phyloP scores from a whole-genome alignment of 2,113 vertebrate species.

The Petaurus breviceps region DNA sequence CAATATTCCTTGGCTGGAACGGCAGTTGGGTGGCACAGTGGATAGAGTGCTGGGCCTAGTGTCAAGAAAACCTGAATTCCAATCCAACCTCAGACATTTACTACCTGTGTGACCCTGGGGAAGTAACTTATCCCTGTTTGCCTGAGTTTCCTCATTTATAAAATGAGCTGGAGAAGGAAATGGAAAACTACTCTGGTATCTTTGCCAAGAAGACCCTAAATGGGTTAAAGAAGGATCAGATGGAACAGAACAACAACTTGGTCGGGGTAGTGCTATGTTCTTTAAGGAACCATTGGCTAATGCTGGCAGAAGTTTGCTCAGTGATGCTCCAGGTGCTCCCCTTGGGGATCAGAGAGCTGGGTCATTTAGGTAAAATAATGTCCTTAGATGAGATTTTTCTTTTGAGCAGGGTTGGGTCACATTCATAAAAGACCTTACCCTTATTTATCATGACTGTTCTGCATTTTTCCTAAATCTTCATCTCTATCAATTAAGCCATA shows the following conservation, averaged over 20 bases:
- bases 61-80: neutral
- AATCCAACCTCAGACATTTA: neutral
- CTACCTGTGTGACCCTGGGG: neutral
- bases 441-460: neutral
- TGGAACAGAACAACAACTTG: neutral
- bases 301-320: neutral
- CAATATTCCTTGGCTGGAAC: neutral
- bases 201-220: too few species aligned
- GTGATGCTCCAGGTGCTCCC: neutral
- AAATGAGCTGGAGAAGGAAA: too few species aligned
- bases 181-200: too few species aligned
- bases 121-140: too few species aligned
- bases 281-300: neutral
- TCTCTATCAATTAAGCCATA: neutral
- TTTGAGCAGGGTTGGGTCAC: neutral
- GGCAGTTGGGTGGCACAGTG: neutral
- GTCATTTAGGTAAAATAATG: neutral
- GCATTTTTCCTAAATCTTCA: neutral
- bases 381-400: neutral
- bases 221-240: too few species aligned
- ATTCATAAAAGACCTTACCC: neutral
- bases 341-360: neutral
- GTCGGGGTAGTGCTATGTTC: neutral
- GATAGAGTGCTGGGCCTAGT: too few species aligned
- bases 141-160: too few species aligned